Conservation (phyloP, 2,888 invertebrate species). For the Phrixothrix hirtus region DNA sequence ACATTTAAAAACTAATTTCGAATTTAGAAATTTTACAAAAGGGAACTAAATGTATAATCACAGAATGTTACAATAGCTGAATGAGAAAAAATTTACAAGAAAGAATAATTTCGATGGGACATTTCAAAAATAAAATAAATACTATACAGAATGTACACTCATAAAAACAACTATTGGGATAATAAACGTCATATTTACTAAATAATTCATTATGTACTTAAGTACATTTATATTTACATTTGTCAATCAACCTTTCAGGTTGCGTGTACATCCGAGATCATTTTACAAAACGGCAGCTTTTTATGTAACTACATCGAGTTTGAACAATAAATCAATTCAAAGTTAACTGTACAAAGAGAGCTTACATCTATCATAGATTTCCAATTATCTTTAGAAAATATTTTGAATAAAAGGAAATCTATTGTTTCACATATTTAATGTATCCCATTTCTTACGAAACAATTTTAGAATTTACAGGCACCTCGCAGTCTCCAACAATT, state of each 20-base stretch:
- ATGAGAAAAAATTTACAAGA: slow-evolving; percentile 27
- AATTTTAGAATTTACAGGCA: slow-evolving; percentile 45
- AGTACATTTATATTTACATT: slow-evolving; percentile 34
- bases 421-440: slow-evolving; percentile 36
- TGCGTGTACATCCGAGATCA: slow-evolving; percentile 54
- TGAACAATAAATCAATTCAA: slow-evolving; percentile 27
- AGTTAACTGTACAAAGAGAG: slow-evolving; percentile 42
- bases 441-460: slow-evolving; percentile 22
- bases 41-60: slow-evolving; percentile 49
- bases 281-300: slow-evolving; percentile 31
- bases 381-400: too few relatives aligned
- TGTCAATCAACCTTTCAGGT: too few relatives aligned
- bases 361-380: slow-evolving; percentile 39
- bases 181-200: too few relatives aligned
- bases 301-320: slow-evolving; percentile 26
- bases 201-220: too few relatives aligned
- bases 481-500: slow-evolving; percentile 49
- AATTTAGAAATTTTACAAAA: slow-evolving; percentile 46
- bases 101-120: slow-evolving; percentile 42
- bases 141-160: slow-evolving; percentile 56
- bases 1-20: slow-evolving; percentile 40
- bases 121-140: slow-evolving; percentile 51
- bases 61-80: slow-evolving; percentile 50
- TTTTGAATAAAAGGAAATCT: too few relatives aligned
- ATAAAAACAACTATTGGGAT: slow-evolving; percentile 42